Evolutionary conservation across 2,888 invertebrate species (phyloP).

Genomic region (Acleris literana): DNA sequence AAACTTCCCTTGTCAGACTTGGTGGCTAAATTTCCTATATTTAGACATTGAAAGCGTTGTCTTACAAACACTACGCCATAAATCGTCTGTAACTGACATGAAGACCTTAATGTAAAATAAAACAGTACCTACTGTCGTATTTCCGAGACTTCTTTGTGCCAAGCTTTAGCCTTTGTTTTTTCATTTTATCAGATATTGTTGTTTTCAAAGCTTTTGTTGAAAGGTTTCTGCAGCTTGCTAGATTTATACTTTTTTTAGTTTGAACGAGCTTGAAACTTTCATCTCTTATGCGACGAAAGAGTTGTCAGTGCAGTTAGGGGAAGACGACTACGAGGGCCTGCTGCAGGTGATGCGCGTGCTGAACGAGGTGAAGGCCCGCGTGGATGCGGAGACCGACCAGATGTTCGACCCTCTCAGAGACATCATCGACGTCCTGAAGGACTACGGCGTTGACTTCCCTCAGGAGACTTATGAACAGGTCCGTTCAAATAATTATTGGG

Average conservation of each 20-base stretch:
- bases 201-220: neutral
- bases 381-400: constrained; percentile 87
- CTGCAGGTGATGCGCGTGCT: constrained; percentile 93
- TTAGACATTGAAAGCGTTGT: too few relatives aligned
- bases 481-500: constrained; percentile 17
- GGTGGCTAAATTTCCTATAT: too few relatives aligned
- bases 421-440: constrained; percentile 92
- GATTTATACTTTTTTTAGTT: constrained; percentile 74
- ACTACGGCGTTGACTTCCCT: constrained; percentile 93
- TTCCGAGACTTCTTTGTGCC: too few relatives aligned
- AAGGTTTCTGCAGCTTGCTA: too few relatives aligned
- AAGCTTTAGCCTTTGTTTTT: neutral
- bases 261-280: constrained; percentile 90
- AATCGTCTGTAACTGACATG: too few relatives aligned
- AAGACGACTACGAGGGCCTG: constrained; percentile 94
- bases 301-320: constrained; percentile 87
- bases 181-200: neutral
- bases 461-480: constrained; percentile 91
- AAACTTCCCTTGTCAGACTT: too few relatives aligned
- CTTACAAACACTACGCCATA: too few relatives aligned
- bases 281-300: constrained; percentile 89
- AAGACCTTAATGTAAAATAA: too few relatives aligned
- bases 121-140: too few relatives aligned
- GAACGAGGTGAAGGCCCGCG: constrained; percentile 89
- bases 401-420: constrained; percentile 96